Evolutionary conservation across 2,888 invertebrate genomes (phyloP).

Genomic region (Dasysyrphus tricinctus): DNA sequence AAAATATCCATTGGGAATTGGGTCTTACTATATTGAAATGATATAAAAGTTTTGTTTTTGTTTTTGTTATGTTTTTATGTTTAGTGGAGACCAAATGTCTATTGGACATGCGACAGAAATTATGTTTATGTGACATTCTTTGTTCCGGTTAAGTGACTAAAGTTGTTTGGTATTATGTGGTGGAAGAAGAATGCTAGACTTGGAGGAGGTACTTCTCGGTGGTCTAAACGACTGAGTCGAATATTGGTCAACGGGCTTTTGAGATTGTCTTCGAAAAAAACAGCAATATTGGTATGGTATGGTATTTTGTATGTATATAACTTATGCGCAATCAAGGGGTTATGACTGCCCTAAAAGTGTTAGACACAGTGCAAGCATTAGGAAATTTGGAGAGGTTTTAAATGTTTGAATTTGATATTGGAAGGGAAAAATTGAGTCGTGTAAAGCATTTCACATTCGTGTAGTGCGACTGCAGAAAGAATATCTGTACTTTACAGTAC

Average conservation of each 20-base stretch:
- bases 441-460: no score
- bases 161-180: not conserved
- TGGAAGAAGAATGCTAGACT: not conserved
- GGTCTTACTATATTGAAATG: slow-evolving; percentile 24
- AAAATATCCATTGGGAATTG: slow-evolving; percentile 42
- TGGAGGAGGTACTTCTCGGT: slow-evolving; percentile 13
- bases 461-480: no score
- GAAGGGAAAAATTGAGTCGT: no score
- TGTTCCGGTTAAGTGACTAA: slow-evolving; percentile 52
- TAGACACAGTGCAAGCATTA: no score
- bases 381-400: no score
- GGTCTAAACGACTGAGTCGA: not conserved
- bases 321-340: no score
- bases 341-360: no score
- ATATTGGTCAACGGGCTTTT: not conserved
- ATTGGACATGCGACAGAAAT: slow-evolving; percentile 65
- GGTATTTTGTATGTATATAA: no score
- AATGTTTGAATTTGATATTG: no score
- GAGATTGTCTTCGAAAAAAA: not conserved
- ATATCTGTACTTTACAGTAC: no score
- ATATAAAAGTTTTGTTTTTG: not conserved
- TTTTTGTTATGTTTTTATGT: not conserved
- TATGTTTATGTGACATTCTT: slow-evolving; percentile 64
- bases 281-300: no score
- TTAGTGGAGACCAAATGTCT: slow-evolving; percentile 68